Evolutionary conservation across 2,797 vertebrate genomes (phyloP).

Genomic region (Molossus molossus): DNA sequence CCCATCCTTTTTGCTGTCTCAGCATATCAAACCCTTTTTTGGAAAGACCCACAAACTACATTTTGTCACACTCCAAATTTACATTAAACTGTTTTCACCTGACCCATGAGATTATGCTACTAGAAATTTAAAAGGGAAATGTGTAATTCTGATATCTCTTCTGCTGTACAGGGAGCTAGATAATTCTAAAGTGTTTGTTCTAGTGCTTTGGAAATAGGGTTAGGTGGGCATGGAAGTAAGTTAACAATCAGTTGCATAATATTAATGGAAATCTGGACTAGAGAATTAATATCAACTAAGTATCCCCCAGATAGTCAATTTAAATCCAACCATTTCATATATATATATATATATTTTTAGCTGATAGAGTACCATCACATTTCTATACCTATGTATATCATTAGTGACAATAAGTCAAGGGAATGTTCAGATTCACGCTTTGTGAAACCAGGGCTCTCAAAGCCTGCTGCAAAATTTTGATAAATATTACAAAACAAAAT

Average conservation of each 20-base stretch:
- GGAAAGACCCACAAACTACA: slow-evolving; percentile 61
- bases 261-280: slow-evolving; percentile 15
- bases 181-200: slow-evolving; percentile 7
- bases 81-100: slow-evolving; percentile 68
- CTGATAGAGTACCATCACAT: background rate
- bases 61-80: slow-evolving; percentile 77
- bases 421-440: background rate
- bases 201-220: slow-evolving; percentile 36
- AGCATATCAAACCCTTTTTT: slow-evolving; percentile 69
- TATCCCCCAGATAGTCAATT: background rate
- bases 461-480: background rate
- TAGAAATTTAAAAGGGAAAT: slow-evolving; percentile 70
- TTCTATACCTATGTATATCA: background rate
- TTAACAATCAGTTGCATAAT: background rate
- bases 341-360: too few relatives aligned
- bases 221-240: background rate
- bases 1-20: slow-evolving; percentile 66
- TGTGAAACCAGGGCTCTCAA: slow-evolving; percentile 34
- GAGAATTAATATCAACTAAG: background rate
- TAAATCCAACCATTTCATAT: background rate
- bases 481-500: background rate
- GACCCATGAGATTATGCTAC: slow-evolving; percentile 34
- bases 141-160: slow-evolving; percentile 55
- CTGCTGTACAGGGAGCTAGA: slow-evolving; percentile 30
- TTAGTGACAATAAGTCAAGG: background rate